Evolutionary conservation across 2,113 vertebrate species (phyloP), one percentile per base, ranked within the genome.

Genomic region (Nettapus auritus): DNA sequence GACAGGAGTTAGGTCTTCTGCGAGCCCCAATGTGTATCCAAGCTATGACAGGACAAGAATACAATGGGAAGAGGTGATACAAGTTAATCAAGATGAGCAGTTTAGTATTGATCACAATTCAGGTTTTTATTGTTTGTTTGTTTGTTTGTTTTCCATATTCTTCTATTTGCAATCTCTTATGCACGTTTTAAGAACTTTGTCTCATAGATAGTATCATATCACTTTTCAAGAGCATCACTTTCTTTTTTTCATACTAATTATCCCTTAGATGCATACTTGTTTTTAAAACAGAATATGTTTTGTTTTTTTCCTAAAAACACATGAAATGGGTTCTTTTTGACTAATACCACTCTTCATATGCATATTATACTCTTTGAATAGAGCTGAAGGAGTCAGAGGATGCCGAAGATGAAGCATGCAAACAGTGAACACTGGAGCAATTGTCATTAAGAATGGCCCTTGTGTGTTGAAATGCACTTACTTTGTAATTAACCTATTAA

Each of bases 401-500:
- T 86, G 44, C 28, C 3, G 4, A 85, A 88, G n/a, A 31, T 89
- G 52, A 94, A 88, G 20, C n/a, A 33, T 50, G 28, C 59, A 4
- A 82, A 11, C 34, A 57, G 71, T 64, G 62, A 76, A 84, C 20
- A 82, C 69, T n/a, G 46, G 34, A 76, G 57, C 25, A 50, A 19
- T 38, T 69, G 33, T 86, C 53, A n/a, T 29, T 33, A 56, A 89
- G 36, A 80, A 19, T 29, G 59, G 62, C 12, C 25, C 9, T 67
- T 79, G 11, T 79, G 10, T 82, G 50, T 84, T 5, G 1, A 85
- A 84, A 69, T 26, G 68, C 6, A 23, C 33, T 50, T 79, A 28
- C 17, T 69, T 97, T 89, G 79, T 91, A 88, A 93, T 92, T 88
- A 84, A 84, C 66, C 62, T 87, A 75, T 91, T 90, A 88, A 94